Percentiles rank a stretch among this genome's conserved stretches.
phyloP scores from a whole-genome alignment of 2,797 vertebrate genomes.

The Capromys pilorides region DNA sequence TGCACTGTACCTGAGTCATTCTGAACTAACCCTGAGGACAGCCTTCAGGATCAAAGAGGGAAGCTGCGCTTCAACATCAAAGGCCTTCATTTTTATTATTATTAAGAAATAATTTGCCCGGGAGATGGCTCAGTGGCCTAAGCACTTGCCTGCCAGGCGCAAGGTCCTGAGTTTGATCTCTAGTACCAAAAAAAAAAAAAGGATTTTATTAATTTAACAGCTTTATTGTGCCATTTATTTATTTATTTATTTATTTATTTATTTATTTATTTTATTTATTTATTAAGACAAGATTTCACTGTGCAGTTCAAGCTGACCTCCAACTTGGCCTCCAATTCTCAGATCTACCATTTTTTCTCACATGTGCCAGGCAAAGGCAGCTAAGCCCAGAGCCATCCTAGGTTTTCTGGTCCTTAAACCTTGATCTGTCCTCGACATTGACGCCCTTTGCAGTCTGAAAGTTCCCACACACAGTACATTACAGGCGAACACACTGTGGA shows the following conservation, averaged over 20 bases:
- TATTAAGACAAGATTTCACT: too few relatives aligned
- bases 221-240: too few relatives aligned
- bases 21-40: background rate
- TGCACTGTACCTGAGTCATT: background rate
- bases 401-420: background rate
- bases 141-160: too few relatives aligned
- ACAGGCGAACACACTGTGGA: background rate
- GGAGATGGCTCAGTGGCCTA: too few relatives aligned
- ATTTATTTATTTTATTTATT: too few relatives aligned
- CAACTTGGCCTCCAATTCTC: background rate
- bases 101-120: background rate
- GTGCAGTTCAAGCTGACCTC: background rate
- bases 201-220: too few relatives aligned
- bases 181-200: too few relatives aligned
- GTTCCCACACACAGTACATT: background rate
- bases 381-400: background rate
- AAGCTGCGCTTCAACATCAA: background rate
- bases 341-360: background rate
- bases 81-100: background rate
- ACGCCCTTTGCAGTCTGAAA: background rate
- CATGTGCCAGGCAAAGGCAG: background rate
- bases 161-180: too few relatives aligned
- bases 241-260: too few relatives aligned
- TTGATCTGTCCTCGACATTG: background rate
- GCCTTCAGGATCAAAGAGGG: background rate